Evolutionary conservation across 1,140 invertebrate species (phyloP).

Genomic region (Aleiodes sp.): DNA sequence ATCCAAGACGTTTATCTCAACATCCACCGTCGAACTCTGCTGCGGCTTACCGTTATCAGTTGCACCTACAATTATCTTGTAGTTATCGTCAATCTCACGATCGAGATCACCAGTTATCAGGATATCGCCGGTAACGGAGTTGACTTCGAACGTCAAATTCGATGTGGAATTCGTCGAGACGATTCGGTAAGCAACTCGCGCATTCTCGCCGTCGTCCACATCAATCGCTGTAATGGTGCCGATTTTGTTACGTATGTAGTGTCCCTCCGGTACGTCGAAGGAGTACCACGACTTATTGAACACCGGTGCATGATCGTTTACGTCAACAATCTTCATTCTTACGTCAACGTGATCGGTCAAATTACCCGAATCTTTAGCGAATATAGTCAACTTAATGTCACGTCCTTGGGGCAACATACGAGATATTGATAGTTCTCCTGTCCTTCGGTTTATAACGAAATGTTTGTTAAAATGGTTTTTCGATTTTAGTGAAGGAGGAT

Average conservation of each 20-base stretch:
- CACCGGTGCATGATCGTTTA: constrained; percentile 86
- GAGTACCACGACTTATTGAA: constrained; percentile 85
- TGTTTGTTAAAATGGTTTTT: constrained; percentile 69
- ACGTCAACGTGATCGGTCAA: constrained; percentile 76
- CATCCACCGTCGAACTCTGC: constrained; percentile 76
- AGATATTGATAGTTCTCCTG: constrained; percentile 80
- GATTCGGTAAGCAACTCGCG: constrained; percentile 77
- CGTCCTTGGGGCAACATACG: constrained; percentile 79
- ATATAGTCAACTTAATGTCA: constrained; percentile 80
- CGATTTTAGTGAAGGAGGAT: constrained; percentile 42
- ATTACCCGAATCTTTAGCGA: constrained; percentile 79
- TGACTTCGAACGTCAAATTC: constrained; percentile 78
- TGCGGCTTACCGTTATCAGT: constrained; percentile 74
- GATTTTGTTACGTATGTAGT: constrained; percentile 74
- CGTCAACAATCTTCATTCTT: constrained; percentile 76
- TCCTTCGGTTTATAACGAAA: constrained; percentile 78
- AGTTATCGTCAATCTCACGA: constrained; percentile 77
- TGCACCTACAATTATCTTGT: constrained; percentile 79
- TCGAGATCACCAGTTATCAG: constrained; percentile 81
- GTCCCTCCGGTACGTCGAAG: constrained; percentile 84
- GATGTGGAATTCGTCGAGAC: constrained; percentile 34
- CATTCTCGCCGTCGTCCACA: constrained; percentile 78
- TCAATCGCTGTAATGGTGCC: constrained; percentile 82
- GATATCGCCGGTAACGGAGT: constrained; percentile 77
- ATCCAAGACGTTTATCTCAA: constrained; percentile 83